Evolutionary conservation across 2,888 invertebrate genomes (phyloP).

Genomic region (Apamea epomidion): DNA sequence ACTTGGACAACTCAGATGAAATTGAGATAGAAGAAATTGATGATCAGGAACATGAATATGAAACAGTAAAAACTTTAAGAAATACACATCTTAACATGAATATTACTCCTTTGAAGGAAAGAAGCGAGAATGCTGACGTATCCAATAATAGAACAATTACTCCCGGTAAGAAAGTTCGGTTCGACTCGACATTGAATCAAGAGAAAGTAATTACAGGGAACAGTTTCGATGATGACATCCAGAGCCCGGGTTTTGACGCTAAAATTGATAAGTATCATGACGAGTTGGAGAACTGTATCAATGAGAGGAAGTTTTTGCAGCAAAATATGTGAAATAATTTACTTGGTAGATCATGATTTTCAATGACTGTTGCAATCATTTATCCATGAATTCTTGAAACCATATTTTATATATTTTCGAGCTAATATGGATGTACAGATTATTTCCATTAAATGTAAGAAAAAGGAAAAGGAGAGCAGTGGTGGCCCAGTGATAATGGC

Average conservation of each 20-base stretch:
- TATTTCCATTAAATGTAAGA: neutral
- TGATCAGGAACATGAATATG: conserved; percentile 85
- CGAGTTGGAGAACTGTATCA: conserved; percentile 88
- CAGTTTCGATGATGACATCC: conserved; percentile 85
- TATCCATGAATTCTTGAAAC: neutral
- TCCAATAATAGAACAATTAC: conserved; percentile 82
- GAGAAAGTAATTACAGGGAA: conserved; percentile 88
- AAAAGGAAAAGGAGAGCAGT: no score
- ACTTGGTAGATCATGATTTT: neutral
- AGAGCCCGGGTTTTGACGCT: conserved; percentile 86
- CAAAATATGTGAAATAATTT: conserved; percentile 82
- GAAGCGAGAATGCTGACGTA: conserved; percentile 75
- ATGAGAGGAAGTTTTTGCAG: conserved; percentile 86
- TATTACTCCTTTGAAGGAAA: conserved; percentile 84
- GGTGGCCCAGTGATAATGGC: no score
- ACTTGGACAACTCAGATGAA: conserved; percentile 87
- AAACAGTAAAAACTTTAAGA: conserved; percentile 85
- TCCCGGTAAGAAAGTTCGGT: conserved; percentile 86
- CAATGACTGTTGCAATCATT: neutral
- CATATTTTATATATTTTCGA: neutral
- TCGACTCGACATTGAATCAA: conserved; percentile 87
- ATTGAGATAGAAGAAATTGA: conserved; percentile 85
- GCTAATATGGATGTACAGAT: neutral
- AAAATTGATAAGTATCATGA: conserved; percentile 89
- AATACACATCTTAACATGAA: conserved; percentile 86